These are phyloP conservation scores for Agrochola lota DNA, from an alignment of 2,888 invertebrate species.

Conservation along the genomic window DNA sequence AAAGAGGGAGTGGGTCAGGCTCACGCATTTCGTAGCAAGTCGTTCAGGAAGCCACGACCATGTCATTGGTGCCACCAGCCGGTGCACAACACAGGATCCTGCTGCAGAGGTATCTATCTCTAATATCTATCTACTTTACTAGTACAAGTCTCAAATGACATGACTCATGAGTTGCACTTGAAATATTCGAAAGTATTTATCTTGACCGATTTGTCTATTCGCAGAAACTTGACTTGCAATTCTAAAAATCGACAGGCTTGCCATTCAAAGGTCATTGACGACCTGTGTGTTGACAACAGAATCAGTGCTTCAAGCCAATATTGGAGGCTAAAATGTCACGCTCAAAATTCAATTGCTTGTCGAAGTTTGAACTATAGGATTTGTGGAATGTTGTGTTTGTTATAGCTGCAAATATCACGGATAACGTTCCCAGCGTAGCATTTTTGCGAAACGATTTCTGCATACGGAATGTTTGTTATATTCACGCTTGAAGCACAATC, in stretches of 20 bases:
- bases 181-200: slow-evolving; percentile 54
- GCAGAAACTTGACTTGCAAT: slow-evolving; percentile 53
- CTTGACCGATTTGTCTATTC: slow-evolving; percentile 60
- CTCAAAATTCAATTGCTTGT: slow-evolving; percentile 62
- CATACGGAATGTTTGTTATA: slow-evolving; percentile 45
- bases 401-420: slow-evolving; percentile 60
- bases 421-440: slow-evolving; percentile 18
- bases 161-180: slow-evolving; percentile 41
- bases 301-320: slow-evolving; percentile 63
- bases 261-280: slow-evolving; percentile 78
- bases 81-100: slow-evolving; percentile 93
- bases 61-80: slow-evolving; percentile 95
- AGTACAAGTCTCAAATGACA: background rate
- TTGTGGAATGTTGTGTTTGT: slow-evolving; percentile 53
- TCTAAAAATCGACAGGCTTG: slow-evolving; percentile 68
- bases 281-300: slow-evolving; percentile 63
- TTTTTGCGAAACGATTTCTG: slow-evolving; percentile 49
- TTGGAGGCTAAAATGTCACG: slow-evolving; percentile 68
- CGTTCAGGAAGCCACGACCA: slow-evolving; percentile 93
- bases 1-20: slow-evolving; percentile 92
- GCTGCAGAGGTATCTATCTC: slow-evolving; percentile 92
- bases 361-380: slow-evolving; percentile 55
- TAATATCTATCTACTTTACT: background rate
- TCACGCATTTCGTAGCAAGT: slow-evolving; percentile 94
- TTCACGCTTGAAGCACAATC: slow-evolving; percentile 30